These are phyloP conservation scores for Strix occidentalis DNA, from an alignment of 2,797 vertebrate species.

Conservation along the genomic window DNA sequence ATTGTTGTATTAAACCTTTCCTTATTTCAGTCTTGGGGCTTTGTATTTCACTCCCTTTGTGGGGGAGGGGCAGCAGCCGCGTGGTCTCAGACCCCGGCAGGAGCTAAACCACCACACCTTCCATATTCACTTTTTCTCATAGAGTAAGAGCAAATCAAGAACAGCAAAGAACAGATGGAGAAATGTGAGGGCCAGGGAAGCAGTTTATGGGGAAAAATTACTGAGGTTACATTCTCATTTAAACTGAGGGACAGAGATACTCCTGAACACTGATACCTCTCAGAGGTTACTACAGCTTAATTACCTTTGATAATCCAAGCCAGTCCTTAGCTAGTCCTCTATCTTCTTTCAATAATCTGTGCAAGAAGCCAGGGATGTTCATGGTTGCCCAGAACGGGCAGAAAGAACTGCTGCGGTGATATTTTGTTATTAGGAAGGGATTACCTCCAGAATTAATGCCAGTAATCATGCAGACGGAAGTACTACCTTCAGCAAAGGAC, in stretches of 20 bases:
- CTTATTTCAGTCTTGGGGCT: no score
- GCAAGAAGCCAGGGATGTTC: not conserved
- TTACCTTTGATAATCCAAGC: not conserved
- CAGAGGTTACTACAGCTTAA: not conserved
- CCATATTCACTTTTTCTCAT: not conserved
- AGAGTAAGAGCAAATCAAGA: not conserved
- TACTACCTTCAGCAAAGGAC: not conserved
- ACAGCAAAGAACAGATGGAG: not conserved
- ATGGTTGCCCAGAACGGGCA: not conserved
- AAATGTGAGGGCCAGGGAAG: not conserved
- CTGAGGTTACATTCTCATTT: not conserved
- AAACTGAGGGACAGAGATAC: not conserved
- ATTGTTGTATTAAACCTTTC: no score
- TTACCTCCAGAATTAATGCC: not conserved
- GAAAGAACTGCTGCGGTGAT: not conserved
- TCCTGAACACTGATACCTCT: not conserved
- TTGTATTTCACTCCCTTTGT: no score
- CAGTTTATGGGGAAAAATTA: not conserved
- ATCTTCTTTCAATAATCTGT: not conserved
- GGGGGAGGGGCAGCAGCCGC: no score
- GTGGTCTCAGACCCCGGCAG: no score
- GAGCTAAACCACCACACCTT: no score
- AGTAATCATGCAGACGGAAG: not conserved
- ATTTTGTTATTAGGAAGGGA: not conserved
- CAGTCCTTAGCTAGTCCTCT: not conserved